Conservation (phyloP, 1,140 invertebrate species). For the Ceratoteleas bidentatus region DNA sequence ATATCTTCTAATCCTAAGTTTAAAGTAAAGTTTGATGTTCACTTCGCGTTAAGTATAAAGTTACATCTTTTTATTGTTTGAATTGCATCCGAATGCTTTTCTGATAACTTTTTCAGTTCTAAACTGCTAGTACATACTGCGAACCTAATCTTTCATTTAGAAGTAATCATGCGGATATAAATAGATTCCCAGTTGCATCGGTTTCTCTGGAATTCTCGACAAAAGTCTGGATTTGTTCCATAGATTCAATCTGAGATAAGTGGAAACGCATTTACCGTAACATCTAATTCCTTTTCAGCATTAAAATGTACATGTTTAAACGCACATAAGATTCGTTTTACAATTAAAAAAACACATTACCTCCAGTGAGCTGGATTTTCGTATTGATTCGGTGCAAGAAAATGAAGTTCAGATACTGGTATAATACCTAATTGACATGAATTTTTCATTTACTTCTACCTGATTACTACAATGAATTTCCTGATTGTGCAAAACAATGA, state of each 20-base stretch:
- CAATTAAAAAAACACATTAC: too few relatives aligned
- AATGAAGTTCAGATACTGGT: too few relatives aligned
- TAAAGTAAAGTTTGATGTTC: background rate
- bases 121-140: background rate
- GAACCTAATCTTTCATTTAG: background rate
- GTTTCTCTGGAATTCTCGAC: background rate
- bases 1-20: background rate
- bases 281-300: background rate
- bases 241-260: background rate
- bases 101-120: background rate
- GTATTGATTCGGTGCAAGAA: too few relatives aligned
- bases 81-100: too few relatives aligned
- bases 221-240: background rate
- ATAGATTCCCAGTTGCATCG: background rate
- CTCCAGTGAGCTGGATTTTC: too few relatives aligned
- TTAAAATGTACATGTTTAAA: background rate
- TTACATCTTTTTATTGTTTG: too few relatives aligned
- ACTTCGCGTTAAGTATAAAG: too few relatives aligned
- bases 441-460: too few relatives aligned
- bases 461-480: too few relatives aligned
- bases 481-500: too few relatives aligned
- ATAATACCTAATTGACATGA: too few relatives aligned
- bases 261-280: background rate
- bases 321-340: too few relatives aligned
- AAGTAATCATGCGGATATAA: background rate